Conservation (phyloP, 2,888 invertebrate genomes). For the Pilophorus perplexus region DNA sequence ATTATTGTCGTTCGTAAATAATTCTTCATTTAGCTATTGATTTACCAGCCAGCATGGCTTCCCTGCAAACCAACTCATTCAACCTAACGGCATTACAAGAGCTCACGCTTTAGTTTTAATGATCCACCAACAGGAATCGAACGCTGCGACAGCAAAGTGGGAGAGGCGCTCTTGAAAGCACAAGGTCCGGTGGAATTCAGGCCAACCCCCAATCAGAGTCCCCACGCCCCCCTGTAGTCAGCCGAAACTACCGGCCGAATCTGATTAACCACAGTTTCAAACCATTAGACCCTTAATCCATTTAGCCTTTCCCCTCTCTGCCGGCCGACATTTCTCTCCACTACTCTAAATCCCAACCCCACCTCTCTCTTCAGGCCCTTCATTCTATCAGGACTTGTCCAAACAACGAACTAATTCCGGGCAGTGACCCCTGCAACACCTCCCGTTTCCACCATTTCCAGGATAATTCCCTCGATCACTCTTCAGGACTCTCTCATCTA, state of each 20-base stretch:
- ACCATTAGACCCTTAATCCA: slow-evolving; percentile 40
- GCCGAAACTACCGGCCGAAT: slow-evolving; percentile 32
- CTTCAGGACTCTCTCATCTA: slow-evolving; percentile 3
- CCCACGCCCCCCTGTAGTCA: slow-evolving; percentile 12
- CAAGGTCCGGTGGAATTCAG: slow-evolving; percentile 17
- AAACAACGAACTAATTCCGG: slow-evolving; percentile 34
- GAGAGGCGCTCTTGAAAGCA: slow-evolving; percentile 26
- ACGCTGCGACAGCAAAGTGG: slow-evolving; percentile 28
- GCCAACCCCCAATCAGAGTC: slow-evolving; percentile 30
- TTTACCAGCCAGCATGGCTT: no score
- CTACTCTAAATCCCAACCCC: slow-evolving; percentile 8
- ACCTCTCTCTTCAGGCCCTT: neutral
- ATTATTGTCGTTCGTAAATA: no score
- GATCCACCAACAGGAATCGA: slow-evolving; percentile 10
- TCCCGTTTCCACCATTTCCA: neutral
- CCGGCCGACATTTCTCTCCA: slow-evolving; percentile 17
- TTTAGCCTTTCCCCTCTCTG: slow-evolving; percentile 23
- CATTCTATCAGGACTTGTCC: slow-evolving; percentile 34
- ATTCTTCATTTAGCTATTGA: no score
- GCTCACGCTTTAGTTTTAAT: slow-evolving; percentile 11
- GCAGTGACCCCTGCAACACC: slow-evolving; percentile 29
- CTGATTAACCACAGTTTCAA: slow-evolving; percentile 39
- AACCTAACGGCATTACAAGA: neutral
- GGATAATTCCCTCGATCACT: slow-evolving; percentile 26
- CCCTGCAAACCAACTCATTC: neutral